Evolutionary conservation across 2,797 vertebrate species (phyloP).

Genomic region (Threskiornis aethiopicus): DNA sequence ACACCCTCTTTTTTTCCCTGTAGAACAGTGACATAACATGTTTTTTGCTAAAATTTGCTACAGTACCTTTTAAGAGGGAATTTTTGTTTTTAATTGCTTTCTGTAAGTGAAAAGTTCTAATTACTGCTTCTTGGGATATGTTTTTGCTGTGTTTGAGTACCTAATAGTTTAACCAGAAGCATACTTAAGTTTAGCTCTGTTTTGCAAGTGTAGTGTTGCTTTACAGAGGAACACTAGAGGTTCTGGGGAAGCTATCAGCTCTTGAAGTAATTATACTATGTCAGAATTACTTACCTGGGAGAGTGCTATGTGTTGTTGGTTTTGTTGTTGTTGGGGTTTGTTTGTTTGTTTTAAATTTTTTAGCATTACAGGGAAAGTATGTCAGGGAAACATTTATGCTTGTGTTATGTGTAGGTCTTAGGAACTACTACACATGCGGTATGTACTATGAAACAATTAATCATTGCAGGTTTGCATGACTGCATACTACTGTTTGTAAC

Average conservation of each 20-base stretch:
- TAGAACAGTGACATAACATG: background rate
- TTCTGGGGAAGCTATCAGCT: background rate
- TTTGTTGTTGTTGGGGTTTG: too few species aligned
- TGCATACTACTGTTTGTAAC: background rate
- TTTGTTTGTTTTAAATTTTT: background rate
- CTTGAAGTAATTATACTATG: background rate
- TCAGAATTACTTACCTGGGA: background rate
- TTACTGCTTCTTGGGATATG: background rate
- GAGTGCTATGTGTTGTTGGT: background rate
- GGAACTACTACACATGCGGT: background rate
- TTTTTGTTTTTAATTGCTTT: background rate
- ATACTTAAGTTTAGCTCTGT: background rate
- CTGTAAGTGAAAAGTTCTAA: background rate
- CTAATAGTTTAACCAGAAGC: background rate
- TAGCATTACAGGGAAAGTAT: background rate
- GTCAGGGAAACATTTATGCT: background rate
- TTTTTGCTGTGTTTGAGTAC: background rate
- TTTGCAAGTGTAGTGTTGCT: background rate
- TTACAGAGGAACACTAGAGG: background rate
- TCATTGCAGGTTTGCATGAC: background rate
- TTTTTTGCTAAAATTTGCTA: background rate
- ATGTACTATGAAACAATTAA: background rate
- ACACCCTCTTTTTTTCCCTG: fast-evolving
- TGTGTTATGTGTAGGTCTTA: background rate
- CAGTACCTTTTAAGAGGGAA: background rate